Evolutionary conservation across 2,797 vertebrate species (phyloP).

Genomic region (Girardinus metallicus): DNA sequence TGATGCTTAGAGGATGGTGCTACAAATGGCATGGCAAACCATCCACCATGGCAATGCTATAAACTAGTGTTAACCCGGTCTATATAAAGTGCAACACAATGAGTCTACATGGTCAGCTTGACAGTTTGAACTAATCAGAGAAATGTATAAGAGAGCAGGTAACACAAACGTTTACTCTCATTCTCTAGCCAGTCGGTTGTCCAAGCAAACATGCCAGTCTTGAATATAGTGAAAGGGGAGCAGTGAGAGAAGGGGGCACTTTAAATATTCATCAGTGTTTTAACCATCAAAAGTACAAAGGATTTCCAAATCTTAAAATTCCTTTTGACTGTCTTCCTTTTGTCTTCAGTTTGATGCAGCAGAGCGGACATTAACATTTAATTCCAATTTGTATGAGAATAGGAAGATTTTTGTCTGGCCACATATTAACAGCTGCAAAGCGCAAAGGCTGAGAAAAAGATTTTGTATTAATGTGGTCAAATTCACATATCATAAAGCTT

Average conservation of each 20-base stretch:
- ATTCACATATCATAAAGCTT: neutral
- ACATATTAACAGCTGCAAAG: neutral
- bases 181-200: slow-evolving; percentile 2
- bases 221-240: slow-evolving; percentile 31
- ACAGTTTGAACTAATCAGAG: neutral
- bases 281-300: slow-evolving; percentile 38
- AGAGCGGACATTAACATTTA: slow-evolving; percentile 9
- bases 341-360: neutral
- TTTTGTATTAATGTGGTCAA: neutral
- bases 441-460: neutral
- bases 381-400: neutral
- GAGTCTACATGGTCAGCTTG: neutral
- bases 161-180: neutral
- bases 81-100: neutral
- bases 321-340: neutral
- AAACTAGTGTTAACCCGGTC: neutral
- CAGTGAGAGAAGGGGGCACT: neutral
- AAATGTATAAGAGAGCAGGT: neutral
- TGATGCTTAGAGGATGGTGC: neutral
- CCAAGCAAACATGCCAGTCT: slow-evolving; percentile 33
- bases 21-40: neutral
- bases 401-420: neutral
- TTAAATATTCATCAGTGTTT: slow-evolving; percentile 46
- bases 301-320: slow-evolving; percentile 11
- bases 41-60: neutral